Percentiles rank a stretch among this genome's conserved stretches.
Evolutionary conservation across 2,113 vertebrate species (phyloP).

Genomic region (Anseranas semipalmata): DNA sequence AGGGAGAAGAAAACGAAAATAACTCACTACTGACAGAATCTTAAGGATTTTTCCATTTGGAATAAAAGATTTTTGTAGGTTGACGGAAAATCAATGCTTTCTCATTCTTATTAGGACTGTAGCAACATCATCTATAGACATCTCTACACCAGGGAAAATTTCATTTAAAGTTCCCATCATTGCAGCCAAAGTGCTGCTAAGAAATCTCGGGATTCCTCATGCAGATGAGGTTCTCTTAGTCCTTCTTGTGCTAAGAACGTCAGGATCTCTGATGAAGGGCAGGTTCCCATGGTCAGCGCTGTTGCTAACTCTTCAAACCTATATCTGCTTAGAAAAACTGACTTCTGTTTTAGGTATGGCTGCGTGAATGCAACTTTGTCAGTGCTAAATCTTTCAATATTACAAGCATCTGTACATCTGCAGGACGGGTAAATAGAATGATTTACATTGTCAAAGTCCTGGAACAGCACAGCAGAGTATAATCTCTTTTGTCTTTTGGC

Average conservation of each 20-base stretch:
- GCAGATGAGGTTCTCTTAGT: not conserved
- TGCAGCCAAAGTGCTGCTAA: not conserved
- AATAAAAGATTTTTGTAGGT: conserved; percentile 1
- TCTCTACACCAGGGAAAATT: not conserved
- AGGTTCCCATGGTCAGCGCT: not conserved
- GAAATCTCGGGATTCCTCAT: not conserved
- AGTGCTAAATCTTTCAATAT: not conserved
- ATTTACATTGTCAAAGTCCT: not conserved
- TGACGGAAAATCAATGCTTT: conserved; percentile 51
- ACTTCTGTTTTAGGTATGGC: not conserved
- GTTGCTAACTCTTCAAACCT: not conserved
- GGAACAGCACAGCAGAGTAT: not conserved
- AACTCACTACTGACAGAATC: not conserved
- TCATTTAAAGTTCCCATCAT: not conserved
- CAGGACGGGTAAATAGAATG: not conserved
- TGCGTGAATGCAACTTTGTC: not conserved
- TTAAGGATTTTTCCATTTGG: not conserved
- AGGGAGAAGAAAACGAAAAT: not conserved
- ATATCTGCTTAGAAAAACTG: not conserved
- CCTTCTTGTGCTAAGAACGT: not conserved
- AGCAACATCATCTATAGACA: not conserved
- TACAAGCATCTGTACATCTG: not conserved
- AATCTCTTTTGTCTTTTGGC: not conserved
- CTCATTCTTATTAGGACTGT: conserved; percentile 19
- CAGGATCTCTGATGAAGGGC: not conserved